A percentile compares a stretch with the other conserved stretches of the same genome.
These are phyloP conservation scores for Kuschelorhynchus macadamiae DNA, from an alignment of 2,888 invertebrate species.

Conservation along the genomic window DNA sequence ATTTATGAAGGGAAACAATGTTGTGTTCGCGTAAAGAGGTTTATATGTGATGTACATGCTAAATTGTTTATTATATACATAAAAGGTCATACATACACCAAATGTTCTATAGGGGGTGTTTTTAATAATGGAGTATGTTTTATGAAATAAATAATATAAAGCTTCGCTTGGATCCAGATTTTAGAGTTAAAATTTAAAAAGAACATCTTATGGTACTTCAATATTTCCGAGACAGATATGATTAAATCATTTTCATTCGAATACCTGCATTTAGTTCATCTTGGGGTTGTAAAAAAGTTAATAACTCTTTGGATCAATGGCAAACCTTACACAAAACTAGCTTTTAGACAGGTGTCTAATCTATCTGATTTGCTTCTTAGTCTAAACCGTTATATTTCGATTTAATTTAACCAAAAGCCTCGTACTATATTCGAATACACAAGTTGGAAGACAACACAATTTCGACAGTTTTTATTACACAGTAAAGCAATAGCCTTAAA, in stretches of 20 bases:
- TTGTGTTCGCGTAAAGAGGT: not conserved
- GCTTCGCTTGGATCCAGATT: conserved; percentile 32
- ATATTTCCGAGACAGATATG: conserved; percentile 52
- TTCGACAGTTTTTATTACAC: conserved; percentile 46
- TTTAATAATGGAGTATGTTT: conserved; percentile 44
- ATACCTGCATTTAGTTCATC: conserved; percentile 45
- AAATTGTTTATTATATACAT: not conserved
- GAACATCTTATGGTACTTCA: conserved; percentile 45
- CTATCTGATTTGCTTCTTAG: conserved; percentile 1
- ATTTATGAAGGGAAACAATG: not conserved
- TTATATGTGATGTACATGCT: not conserved
- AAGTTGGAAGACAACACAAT: conserved; percentile 49
- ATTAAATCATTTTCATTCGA: conserved; percentile 53
- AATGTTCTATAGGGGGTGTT: conserved; percentile 45
- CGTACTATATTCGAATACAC: conserved; percentile 30
- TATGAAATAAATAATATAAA: conserved; percentile 29
- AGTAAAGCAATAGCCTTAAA: conserved; percentile 33
- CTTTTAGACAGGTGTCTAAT: conserved; percentile 8
- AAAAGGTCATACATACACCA: conserved; percentile 41
- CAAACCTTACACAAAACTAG: conserved; percentile 15
- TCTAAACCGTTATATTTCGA: not conserved
- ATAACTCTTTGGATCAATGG: conserved; percentile 27
- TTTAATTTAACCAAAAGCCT: conserved; percentile 38
- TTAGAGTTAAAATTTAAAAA: conserved; percentile 35
- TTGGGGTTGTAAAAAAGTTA: conserved; percentile 47